Evolutionary conservation across 2,797 vertebrate species (phyloP).

Genomic region (Silurus aristotelis): DNA sequence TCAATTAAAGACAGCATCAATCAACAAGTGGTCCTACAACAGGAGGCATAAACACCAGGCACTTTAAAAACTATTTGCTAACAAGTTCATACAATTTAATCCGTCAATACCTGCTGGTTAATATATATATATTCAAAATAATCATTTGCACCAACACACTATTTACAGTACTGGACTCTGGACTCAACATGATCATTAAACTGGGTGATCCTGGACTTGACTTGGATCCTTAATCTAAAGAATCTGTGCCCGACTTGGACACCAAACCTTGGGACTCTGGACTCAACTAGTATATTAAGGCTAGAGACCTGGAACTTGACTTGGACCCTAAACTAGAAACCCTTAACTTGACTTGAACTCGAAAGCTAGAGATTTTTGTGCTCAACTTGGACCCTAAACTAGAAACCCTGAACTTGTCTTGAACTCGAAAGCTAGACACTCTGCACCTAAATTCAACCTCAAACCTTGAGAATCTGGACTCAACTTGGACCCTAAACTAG

Average conservation of each 20-base stretch:
- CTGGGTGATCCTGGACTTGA: no score
- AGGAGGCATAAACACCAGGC: no score
- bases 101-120: no score
- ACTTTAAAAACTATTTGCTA: no score
- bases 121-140: no score
- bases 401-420: background rate
- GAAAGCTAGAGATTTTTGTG: background rate
- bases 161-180: no score
- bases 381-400: background rate
- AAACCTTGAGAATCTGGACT: background rate
- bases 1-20: no score
- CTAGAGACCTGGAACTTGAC: background rate
- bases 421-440: background rate
- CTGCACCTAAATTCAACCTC: background rate
- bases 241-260: background rate
- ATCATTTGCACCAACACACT: no score
- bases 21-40: no score
- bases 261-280: background rate
- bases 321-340: background rate
- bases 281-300: background rate
- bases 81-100: no score
- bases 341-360: background rate
- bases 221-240: background rate
- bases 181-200: background rate
- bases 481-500: background rate